A percentile compares a stretch with the other conserved stretches of the same genome.
Evolutionary conservation across 2,113 vertebrate species (phyloP).

Genomic region (Pseudonaja textilis): DNA sequence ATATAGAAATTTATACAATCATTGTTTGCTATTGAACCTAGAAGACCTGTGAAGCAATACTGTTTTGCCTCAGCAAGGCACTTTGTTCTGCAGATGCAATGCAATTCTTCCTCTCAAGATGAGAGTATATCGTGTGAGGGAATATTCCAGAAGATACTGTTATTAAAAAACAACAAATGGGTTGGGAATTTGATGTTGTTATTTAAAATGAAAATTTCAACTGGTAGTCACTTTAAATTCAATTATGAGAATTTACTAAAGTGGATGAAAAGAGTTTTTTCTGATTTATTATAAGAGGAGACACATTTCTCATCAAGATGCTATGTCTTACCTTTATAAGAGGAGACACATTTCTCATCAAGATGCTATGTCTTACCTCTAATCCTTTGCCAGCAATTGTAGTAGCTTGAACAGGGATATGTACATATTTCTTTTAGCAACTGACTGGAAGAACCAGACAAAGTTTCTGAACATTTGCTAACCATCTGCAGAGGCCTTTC

Average conservation of each 20-base stretch:
- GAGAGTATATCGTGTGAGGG: background rate
- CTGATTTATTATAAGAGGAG: background rate
- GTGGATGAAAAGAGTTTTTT: background rate
- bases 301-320: background rate
- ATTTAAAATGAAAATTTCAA: background rate
- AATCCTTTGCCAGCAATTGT: background rate
- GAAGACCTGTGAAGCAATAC: background rate
- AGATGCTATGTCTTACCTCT: background rate
- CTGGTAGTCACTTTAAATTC: background rate
- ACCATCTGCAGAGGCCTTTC: background rate
- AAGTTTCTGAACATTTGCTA: background rate
- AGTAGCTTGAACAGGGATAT: background rate
- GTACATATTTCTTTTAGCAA: background rate
- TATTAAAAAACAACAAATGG: background rate
- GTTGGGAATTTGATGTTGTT: background rate
- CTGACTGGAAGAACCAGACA: background rate
- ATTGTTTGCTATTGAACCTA: background rate
- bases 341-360: too few species aligned
- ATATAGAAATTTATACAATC: too few species aligned
- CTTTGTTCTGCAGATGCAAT: background rate
- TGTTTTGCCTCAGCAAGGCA: background rate
- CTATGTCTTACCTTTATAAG: background rate
- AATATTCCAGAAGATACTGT: background rate
- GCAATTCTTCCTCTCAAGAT: background rate
- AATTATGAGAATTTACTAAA: background rate